A percentile compares a stretch with the other conserved stretches of the same genome.
Evolutionary conservation across 2,113 vertebrate genomes (phyloP).

Genomic region (Albula glossodonta): DNA sequence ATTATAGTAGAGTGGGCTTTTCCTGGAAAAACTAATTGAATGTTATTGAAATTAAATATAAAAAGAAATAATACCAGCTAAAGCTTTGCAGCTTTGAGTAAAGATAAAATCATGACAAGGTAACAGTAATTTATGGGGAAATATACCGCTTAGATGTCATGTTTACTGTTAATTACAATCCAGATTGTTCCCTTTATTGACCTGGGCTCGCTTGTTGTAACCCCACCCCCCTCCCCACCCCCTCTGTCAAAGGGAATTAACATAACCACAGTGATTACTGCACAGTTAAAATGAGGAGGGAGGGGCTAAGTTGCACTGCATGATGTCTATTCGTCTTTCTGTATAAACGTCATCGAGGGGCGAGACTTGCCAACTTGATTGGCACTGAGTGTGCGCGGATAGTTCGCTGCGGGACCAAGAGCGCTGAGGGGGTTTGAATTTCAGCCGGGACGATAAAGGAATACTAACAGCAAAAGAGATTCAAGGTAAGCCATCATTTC

Average conservation of each 20-base stretch:
- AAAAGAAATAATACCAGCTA: too few relatives aligned
- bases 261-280: background rate
- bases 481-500: slow-evolving; percentile 52
- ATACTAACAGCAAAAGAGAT: slow-evolving; percentile 34
- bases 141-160: too few relatives aligned
- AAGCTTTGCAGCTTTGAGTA: too few relatives aligned
- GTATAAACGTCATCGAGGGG: slow-evolving; percentile 35
- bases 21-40: too few relatives aligned
- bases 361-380: slow-evolving; percentile 55
- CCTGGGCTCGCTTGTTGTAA: background rate
- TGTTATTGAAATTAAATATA: too few relatives aligned
- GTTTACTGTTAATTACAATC: too few relatives aligned
- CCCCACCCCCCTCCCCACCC: background rate
- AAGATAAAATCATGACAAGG: too few relatives aligned
- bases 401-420: slow-evolving; percentile 67
- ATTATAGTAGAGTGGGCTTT: too few relatives aligned
- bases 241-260: background rate
- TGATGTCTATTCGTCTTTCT: slow-evolving; percentile 43
- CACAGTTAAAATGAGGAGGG: slow-evolving; percentile 10
- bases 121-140: too few relatives aligned
- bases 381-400: slow-evolving; percentile 53
- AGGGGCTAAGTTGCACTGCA: background rate
- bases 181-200: background rate
- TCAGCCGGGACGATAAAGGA: slow-evolving; percentile 56
- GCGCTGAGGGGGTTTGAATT: slow-evolving; percentile 56